Evolutionary conservation across 2,797 vertebrate genomes (phyloP), one percentile per base, ranked within the genome.

Genomic region (Hipposideros larvatus): DNA sequence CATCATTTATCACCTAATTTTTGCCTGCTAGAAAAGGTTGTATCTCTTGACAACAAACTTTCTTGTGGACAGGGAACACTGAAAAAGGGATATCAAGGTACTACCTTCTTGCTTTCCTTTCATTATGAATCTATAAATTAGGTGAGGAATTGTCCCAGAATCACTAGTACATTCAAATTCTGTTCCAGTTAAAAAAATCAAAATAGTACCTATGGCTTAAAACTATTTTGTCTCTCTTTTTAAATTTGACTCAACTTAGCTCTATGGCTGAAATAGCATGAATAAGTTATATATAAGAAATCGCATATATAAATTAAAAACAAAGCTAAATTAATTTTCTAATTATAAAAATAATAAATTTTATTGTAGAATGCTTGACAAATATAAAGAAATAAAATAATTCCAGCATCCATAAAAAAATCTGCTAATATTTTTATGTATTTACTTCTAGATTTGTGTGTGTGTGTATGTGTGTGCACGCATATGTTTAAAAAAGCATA

Each of bases 1-100:
- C 51, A n/a, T 91, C 70, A 70, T 82, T 41, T 82, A 74, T 26
- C 86, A 82, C 57, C 59, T 92, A 82, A 61, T 84, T 78, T 82
- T 46, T 84, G 41, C 61, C 53, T 91, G 8, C 75, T 53, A 66
- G 79, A 80, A 71, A 66, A 70, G 28, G 19, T 13, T 19, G 34
- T 46, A 18, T 95, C n/a, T 96, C 26, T 73, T 70, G 21, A 95
- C 8, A 46, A 51, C n/a, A 95, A 82, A 71, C 37, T 77, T 16
- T 85, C 8, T 43, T 91, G 63, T 90, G 59, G 28, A 94, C 13
- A 74, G 16, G 14, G 91, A 41, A 61, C 0, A 16, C 5, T 43
- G 26, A 66, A 48, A 91, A 85, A 10, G 28, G 43, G 6, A 57
- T 48, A 46, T 70, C 34, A 53, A 57, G 5, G 16, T 37, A 63